phyloP scores from a whole-genome alignment of 2,797 vertebrate genomes.

The Myiotriccus ornatus region DNA sequence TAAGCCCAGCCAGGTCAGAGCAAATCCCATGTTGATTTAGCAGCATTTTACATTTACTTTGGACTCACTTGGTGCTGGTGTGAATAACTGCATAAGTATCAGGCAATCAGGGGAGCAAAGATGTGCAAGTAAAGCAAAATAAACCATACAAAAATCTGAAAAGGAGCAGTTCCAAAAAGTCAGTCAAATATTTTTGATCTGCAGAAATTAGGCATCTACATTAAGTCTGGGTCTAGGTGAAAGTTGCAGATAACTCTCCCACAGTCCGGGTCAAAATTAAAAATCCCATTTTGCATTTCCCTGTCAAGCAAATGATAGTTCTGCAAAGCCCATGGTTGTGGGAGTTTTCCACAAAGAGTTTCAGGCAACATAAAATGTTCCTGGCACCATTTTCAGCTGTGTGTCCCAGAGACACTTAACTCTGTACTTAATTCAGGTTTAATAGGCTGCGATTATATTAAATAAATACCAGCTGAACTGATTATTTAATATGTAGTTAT shows the following conservation, averaged over 20 bases:
- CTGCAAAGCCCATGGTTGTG: not conserved
- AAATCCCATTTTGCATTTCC: not conserved
- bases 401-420: conserved; percentile 74
- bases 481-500: conserved; percentile 76
- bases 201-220: not conserved
- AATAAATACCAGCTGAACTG: conserved; percentile 78
- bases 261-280: not conserved
- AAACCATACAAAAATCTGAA: not conserved
- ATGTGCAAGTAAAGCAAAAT: conserved; percentile 33
- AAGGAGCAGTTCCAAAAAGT: not conserved
- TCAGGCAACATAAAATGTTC: conserved; percentile 61
- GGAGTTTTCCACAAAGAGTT: conserved; percentile 59
- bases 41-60: conserved; percentile 54
- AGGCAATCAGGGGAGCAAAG: not conserved
- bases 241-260: not conserved
- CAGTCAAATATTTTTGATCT: not conserved
- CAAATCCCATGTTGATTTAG: not conserved
- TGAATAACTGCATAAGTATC: conserved; percentile 4
- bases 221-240: not conserved
- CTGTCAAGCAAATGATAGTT: not conserved
- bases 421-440: conserved; percentile 76
- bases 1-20: conserved; percentile 17
- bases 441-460: conserved; percentile 76
- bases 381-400: conserved; percentile 68
- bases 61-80: conserved; percentile 1